Evolutionary conservation across 2,888 invertebrate species (phyloP), one percentile per base, ranked within the genome.

Genomic region (Drosophila buzzatii): DNA sequence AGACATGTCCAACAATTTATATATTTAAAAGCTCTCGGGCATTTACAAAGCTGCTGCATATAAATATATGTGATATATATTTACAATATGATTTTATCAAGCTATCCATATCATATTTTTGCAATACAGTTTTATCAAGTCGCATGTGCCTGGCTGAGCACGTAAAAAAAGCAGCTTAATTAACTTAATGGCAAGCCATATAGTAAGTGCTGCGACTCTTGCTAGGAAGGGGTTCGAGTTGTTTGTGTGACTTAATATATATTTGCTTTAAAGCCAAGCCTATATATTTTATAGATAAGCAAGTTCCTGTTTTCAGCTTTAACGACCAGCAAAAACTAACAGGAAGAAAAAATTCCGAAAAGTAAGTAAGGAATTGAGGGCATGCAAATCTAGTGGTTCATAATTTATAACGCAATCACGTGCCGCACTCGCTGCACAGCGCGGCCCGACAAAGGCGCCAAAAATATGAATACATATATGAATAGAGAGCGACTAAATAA

Each of bases 321-420:
- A 85, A 73, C 73, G 67, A 71, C 57, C 66, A 56, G 56, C 44
- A 63, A 10, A 14, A 20, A 49, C 18, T 10, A 18, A 33, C 31
- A 39, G 16, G 31, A 37, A 59, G 41, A 55, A 16, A 51, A n/a
- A 16, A n/a, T 14, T 23, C 18, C 41, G 45, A 37, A 27, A 55
- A 45, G 59, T 60, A n/a, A 39, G 23, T 35, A 33, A 47, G 45
- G 44, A 49, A 60, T 23, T 42, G 47, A 49, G 42, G 59, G 63
- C 42, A 58, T 47, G 60, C 61, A 80, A 80, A 81, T 82, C 75
- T 77, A 76, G 85, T 72, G 82, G 80, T 66, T 76, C 79, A 84
- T 87, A 90, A 90, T 90, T 87, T 89, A 87, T 90, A 88, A 90
- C 74, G 86, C 86, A 90, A 90, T 87, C 89, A 90, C 87, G 87